These are phyloP conservation scores for Brenthis ino DNA, from an alignment of 2,888 invertebrate species.

Conservation along the genomic window DNA sequence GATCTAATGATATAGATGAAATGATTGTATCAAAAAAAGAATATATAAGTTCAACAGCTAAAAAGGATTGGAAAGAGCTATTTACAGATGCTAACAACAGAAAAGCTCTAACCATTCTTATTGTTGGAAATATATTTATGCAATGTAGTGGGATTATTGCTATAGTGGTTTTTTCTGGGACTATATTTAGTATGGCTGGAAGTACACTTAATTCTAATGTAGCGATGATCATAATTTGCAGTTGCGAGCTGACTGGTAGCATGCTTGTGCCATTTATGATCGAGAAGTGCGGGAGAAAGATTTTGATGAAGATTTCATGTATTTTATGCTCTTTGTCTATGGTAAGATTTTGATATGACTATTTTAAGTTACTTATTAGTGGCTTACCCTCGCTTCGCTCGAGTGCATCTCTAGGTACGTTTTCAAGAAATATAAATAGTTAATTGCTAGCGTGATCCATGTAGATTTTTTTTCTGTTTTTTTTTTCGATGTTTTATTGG, in stretches of 20 bases:
- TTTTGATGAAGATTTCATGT: constrained; percentile 31
- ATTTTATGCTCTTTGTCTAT: constrained; percentile 32
- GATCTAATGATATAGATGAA: constrained; percentile 50
- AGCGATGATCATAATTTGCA: constrained; percentile 35
- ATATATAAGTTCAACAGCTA: constrained; percentile 36
- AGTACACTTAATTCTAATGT: constrained; percentile 29
- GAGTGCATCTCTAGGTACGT: too few species aligned
- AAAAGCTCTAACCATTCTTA: constrained; percentile 51
- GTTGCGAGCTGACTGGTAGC: constrained; percentile 35
- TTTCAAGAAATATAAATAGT: too few species aligned
- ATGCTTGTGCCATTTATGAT: constrained; percentile 31
- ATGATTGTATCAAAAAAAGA: constrained; percentile 42
- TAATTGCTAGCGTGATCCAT: too few species aligned
- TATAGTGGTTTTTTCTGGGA: constrained; percentile 32
- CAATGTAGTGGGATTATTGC: constrained; percentile 34
- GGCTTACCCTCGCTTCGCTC: background rate
- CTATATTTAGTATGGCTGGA: constrained; percentile 34
- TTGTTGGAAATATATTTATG: constrained; percentile 46
- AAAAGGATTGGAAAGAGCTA: constrained; percentile 49
- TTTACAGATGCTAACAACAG: constrained; percentile 51
- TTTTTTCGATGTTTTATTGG: too few species aligned
- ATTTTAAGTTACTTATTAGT: background rate
- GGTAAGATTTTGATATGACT: constrained; percentile 27
- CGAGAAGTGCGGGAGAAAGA: constrained; percentile 35
- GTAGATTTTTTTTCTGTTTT: too few species aligned